Evolutionary conservation across 2,797 vertebrate genomes (phyloP).

Genomic region (Rachycentron canadum): DNA sequence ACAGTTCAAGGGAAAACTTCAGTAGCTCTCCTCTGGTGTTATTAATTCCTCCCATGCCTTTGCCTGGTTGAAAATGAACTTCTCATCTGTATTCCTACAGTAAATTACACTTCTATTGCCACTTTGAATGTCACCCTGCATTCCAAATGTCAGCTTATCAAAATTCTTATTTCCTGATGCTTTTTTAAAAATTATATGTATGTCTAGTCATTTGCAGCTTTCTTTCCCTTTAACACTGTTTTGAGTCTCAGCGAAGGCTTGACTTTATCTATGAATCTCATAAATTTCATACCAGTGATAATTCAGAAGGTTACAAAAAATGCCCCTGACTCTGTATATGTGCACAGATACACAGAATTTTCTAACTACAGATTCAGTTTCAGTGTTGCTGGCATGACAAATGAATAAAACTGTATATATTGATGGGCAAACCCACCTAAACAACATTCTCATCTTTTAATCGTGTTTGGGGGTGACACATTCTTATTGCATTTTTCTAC

Average conservation of each 20-base stretch:
- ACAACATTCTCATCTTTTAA: conserved; percentile 3
- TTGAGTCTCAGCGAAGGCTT: conserved; percentile 39
- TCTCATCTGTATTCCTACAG: conserved; percentile 69
- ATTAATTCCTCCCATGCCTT: conserved; percentile 23
- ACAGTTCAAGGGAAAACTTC: conserved; percentile 34
- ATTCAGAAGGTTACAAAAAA: conserved; percentile 45
- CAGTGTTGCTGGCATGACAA: conserved; percentile 1
- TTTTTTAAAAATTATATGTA: conserved; percentile 45
- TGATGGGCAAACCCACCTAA: not conserved
- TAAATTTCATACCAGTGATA: conserved; percentile 46
- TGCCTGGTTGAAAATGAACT: conserved; percentile 39
- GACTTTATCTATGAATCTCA: conserved; percentile 65
- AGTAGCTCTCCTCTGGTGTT: conserved; percentile 22
- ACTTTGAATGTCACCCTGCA: conserved; percentile 73
- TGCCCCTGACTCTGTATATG: not conserved
- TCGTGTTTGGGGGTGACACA: not conserved
- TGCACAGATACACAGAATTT: not conserved
- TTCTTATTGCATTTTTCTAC: not conserved
- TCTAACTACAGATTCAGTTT: not conserved
- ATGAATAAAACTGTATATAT: not conserved
- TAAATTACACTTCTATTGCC: conserved; percentile 62
- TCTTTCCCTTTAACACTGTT: conserved; percentile 43
- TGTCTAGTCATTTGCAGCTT: conserved; percentile 36
- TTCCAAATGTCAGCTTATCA: conserved; percentile 80
- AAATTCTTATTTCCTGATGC: conserved; percentile 71